Percentiles rank a stretch among this genome's conserved stretches.
Conservation (phyloP, 1,140 invertebrate genomes). For the Portunus trituberculatus region DNA sequence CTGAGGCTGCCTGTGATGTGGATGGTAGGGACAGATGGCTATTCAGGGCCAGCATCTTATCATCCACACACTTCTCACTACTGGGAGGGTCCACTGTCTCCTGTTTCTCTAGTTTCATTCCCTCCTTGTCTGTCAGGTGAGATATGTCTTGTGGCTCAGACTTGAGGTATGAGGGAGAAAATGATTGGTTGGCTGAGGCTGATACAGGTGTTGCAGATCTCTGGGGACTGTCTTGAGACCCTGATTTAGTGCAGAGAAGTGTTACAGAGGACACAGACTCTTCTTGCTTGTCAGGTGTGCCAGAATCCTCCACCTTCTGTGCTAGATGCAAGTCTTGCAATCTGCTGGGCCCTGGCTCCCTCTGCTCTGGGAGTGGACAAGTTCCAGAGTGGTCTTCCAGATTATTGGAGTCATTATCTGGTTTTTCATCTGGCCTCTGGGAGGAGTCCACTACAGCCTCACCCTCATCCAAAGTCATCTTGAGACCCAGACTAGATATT, state of each 20-base stretch:
- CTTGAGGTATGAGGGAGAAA: not conserved
- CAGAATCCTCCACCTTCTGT: not conserved
- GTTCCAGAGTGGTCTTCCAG: not conserved
- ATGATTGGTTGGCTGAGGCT: not conserved
- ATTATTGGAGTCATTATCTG: slow-evolving; percentile 17
- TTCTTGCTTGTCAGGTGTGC: too few relatives aligned
- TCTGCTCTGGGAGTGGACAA: not conserved
- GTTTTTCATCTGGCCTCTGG: slow-evolving; percentile 27
- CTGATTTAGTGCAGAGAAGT: not conserved
- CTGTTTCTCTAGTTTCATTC: not conserved
- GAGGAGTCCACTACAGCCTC: slow-evolving; percentile 71
- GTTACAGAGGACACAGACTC: not conserved
- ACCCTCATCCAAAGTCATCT: slow-evolving; percentile 44
- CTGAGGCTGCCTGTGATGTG: slow-evolving; percentile 1
- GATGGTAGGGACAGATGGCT: not conserved
- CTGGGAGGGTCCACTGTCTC: not conserved
- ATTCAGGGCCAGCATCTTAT: not conserved
- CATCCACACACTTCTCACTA: not conserved
- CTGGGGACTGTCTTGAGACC: not conserved
- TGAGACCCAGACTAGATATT: not conserved
- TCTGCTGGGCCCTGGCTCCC: not conserved
- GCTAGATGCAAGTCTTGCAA: not conserved
- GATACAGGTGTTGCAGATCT: not conserved
- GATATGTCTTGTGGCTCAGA: not conserved
- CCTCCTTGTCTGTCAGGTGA: not conserved